phyloP scores from a whole-genome alignment of 2,888 invertebrate species.

The Luperina testacea region DNA sequence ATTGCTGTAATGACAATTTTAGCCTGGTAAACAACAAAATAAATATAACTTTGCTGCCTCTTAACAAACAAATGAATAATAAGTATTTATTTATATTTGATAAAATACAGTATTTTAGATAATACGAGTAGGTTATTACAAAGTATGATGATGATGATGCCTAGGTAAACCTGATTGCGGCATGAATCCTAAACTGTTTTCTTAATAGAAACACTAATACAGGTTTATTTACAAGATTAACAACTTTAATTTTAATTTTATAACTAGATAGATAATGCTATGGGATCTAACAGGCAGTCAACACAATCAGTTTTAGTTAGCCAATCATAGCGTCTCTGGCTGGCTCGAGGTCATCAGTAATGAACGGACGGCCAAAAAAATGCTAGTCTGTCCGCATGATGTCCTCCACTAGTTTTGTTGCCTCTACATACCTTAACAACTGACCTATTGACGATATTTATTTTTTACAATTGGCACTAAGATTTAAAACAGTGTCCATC shows the following conservation, averaged over 20 bases:
- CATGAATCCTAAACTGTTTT: no score
- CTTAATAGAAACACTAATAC: no score
- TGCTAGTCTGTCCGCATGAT: constrained; percentile 15
- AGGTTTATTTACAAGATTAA: no score
- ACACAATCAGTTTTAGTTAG: neutral
- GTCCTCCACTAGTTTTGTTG: constrained; percentile 1
- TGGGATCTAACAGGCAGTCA: neutral
- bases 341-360: constrained; percentile 30
- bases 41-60: neutral
- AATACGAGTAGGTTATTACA: no score
- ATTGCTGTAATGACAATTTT: neutral
- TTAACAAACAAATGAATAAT: neutral
- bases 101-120: no score
- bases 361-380: neutral
- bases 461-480: constrained; percentile 8
- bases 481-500: no score
- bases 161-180: no score
- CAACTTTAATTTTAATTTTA: no score
- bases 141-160: no score
- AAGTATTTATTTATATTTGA: no score
- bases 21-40: neutral
- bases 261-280: neutral
- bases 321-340: constrained; percentile 3
- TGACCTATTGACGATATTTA: neutral
- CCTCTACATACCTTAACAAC: constrained; percentile 24